These are phyloP conservation scores for Syngnathus scovelli DNA, from an alignment of 2,113 vertebrate genomes.

Conservation along the genomic window DNA sequence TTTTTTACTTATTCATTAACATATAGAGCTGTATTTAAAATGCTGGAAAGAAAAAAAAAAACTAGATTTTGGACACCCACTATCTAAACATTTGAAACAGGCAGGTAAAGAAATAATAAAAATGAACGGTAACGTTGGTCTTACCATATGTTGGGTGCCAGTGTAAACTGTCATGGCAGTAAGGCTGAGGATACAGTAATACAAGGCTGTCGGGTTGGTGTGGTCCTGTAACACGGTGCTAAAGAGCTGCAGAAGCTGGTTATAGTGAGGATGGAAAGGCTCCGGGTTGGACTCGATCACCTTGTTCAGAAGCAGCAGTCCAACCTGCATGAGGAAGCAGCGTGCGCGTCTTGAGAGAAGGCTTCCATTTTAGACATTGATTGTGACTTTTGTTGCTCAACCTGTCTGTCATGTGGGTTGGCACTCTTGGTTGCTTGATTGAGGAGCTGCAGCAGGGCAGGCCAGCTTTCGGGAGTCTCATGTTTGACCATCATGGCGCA, in stretches of 20 bases:
- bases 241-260: constrained; percentile 77
- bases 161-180: constrained; percentile 68
- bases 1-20: no score
- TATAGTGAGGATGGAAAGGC: constrained; percentile 73
- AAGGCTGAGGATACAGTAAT: constrained; percentile 79
- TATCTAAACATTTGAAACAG: no score
- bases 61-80: no score
- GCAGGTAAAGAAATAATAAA: no score
- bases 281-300: constrained; percentile 77
- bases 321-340: constrained; percentile 63
- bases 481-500: constrained; percentile 79
- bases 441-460: constrained; percentile 77
- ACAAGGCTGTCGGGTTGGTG: constrained; percentile 69
- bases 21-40: no score
- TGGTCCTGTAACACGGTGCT: constrained; percentile 70
- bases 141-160: constrained; percentile 77
- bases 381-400: constrained; percentile 26
- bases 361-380: background rate
- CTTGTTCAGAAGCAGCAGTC: constrained; percentile 79
- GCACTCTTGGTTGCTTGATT: constrained; percentile 75
- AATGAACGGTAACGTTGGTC: background rate
- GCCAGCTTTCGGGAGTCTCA: constrained; percentile 81
- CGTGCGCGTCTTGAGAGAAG: background rate
- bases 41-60: no score
- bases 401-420: constrained; percentile 75